These are phyloP conservation scores for Alectoris magna DNA, from an alignment of 2,797 vertebrate genomes.

Conservation along the genomic window DNA sequence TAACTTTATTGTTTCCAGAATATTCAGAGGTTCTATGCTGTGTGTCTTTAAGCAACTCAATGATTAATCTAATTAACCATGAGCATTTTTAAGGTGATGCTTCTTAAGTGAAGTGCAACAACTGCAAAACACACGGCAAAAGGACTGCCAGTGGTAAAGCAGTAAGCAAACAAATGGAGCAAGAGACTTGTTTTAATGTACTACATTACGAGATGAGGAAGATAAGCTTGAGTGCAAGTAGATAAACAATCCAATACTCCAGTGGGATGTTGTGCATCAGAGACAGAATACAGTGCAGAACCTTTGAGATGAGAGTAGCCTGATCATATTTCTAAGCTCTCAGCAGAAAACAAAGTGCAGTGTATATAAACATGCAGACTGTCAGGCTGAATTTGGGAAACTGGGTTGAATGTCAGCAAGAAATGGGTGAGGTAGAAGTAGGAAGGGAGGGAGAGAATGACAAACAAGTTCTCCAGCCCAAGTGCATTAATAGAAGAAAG, in stretches of 20 bases:
- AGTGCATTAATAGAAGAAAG: neutral
- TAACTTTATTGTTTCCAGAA: neutral
- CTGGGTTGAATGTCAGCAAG: conserved; percentile 29
- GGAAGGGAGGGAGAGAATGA: neutral
- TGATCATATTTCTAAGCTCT: conserved; percentile 68
- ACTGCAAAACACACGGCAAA: neutral
- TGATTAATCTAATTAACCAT: neutral
- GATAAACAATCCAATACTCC: conserved; percentile 75
- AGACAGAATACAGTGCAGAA: conserved; percentile 60
- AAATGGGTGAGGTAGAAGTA: neutral
- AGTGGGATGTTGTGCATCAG: conserved; percentile 62
- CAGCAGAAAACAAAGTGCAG: conserved; percentile 55
- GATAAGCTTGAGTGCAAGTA: conserved; percentile 71
- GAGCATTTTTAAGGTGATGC: neutral
- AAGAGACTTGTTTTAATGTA: conserved; percentile 66
- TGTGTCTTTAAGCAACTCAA: neutral
- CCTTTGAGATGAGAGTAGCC: conserved; percentile 54
- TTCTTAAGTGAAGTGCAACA: conserved; percentile 25
- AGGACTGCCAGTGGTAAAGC: conserved; percentile 31
- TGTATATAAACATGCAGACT: conserved; percentile 37
- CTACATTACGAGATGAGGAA: conserved; percentile 68
- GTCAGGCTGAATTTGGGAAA: conserved; percentile 32
- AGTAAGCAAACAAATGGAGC: conserved; percentile 52
- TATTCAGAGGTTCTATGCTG: neutral
- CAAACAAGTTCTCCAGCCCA: neutral